Evolutionary conservation across 2,797 vertebrate genomes (phyloP).

Genomic region (Pangasius larnaudii): DNA sequence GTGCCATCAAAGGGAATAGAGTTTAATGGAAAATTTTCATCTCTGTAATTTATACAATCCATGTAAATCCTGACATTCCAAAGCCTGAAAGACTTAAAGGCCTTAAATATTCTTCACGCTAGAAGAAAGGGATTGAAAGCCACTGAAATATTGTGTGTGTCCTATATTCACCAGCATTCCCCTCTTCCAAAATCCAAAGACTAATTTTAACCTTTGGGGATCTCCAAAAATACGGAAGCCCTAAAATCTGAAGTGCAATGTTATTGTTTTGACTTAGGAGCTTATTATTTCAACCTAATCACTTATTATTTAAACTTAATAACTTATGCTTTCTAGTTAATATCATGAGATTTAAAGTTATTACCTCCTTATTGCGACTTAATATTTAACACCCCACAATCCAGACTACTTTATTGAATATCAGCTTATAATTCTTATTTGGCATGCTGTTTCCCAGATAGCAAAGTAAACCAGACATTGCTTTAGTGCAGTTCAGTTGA

Average conservation of each 20-base stretch:
- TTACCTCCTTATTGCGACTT: neutral
- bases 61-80: slow-evolving; percentile 4
- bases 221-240: too few species aligned
- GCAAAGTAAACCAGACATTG: neutral
- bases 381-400: neutral
- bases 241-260: neutral
- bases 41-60: slow-evolving; percentile 36
- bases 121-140: neutral
- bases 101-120: slow-evolving; percentile 24
- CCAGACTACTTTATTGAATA: neutral
- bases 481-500: neutral
- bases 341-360: neutral
- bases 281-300: neutral
- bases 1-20: slow-evolving; percentile 32
- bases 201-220: neutral
- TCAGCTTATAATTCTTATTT: neutral
- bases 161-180: neutral
- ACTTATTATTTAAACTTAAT: neutral
- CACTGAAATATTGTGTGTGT: neutral
- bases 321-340: neutral
- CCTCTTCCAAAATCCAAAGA: neutral
- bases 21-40: slow-evolving; percentile 45
- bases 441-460: neutral
- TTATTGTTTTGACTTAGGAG: neutral
- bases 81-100: slow-evolving; percentile 21